Percentiles rank a stretch among this genome's conserved stretches.
These are phyloP conservation scores for Pachypeltis micranthus DNA, from an alignment of 1,140 invertebrate genomes.

Conservation along the genomic window DNA sequence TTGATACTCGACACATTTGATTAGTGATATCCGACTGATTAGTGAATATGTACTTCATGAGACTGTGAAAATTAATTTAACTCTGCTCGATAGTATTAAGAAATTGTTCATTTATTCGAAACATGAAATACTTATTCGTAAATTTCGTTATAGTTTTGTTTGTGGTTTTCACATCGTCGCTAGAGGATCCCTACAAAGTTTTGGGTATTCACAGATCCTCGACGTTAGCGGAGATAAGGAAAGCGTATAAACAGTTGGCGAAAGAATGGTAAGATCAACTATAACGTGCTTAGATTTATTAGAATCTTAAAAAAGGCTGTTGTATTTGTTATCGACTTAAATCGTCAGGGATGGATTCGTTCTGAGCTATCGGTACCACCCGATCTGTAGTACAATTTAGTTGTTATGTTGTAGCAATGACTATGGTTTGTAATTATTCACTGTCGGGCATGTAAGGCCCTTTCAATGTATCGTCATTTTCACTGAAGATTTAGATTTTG, in stretches of 20 bases:
- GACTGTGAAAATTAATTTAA: not conserved
- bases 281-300: not conserved
- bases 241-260: slow-evolving; percentile 77
- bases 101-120: not conserved
- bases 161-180: slow-evolving; percentile 22
- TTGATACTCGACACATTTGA: not conserved
- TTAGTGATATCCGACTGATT: not conserved
- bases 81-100: not conserved
- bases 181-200: slow-evolving; percentile 73
- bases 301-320: too few species aligned
- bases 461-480: too few species aligned
- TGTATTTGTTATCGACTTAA: not conserved
- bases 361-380: too few species aligned
- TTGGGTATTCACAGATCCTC: slow-evolving; percentile 65
- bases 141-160: slow-evolving; percentile 16
- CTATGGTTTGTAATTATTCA: too few species aligned
- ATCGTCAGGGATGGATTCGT: too few species aligned
- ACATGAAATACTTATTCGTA: slow-evolving; percentile 23
- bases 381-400: too few species aligned
- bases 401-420: too few species aligned
- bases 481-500: too few species aligned
- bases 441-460: too few species aligned
- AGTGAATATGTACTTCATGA: not conserved
- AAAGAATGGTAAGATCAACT: slow-evolving; percentile 68
- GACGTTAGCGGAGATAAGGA: slow-evolving; percentile 65